Conservation (phyloP, 2,113 vertebrate species). For the Ochotona princeps region DNA sequence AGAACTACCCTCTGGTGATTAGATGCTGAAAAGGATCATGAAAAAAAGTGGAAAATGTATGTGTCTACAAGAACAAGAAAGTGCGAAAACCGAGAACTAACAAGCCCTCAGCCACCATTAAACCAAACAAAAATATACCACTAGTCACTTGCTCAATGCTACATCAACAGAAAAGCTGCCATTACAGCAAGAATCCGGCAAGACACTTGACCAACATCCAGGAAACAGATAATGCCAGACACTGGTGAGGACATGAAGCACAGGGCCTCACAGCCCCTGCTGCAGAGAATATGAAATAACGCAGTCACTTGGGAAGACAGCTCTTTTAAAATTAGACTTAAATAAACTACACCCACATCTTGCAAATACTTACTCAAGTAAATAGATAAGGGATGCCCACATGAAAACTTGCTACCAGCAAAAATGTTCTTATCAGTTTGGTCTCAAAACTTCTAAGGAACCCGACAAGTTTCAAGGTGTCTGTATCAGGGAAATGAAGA, state of each 20-base stretch:
- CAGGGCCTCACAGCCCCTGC: not conserved
- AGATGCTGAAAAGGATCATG: not conserved
- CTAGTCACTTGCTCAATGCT: not conserved
- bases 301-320: not conserved
- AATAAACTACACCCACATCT: not conserved
- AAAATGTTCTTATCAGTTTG: not conserved
- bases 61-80: not conserved
- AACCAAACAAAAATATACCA: not conserved
- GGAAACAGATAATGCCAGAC: not conserved
- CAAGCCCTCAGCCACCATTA: not conserved
- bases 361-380: not conserved
- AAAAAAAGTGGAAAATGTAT: not conserved
- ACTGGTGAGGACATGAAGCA: not conserved
- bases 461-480: not conserved
- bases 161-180: not conserved
- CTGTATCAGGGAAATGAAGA: not conserved
- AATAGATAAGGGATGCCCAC: not conserved
- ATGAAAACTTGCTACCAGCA: not conserved
- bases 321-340: not conserved
- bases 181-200: not conserved
- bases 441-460: not conserved
- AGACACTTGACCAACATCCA: not conserved
- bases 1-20: not conserved
- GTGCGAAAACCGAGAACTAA: not conserved
- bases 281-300: not conserved